Evolutionary conservation across 2,113 vertebrate species (phyloP), one percentile per base, ranked within the genome.

Genomic region (Tachycineta bicolor): DNA sequence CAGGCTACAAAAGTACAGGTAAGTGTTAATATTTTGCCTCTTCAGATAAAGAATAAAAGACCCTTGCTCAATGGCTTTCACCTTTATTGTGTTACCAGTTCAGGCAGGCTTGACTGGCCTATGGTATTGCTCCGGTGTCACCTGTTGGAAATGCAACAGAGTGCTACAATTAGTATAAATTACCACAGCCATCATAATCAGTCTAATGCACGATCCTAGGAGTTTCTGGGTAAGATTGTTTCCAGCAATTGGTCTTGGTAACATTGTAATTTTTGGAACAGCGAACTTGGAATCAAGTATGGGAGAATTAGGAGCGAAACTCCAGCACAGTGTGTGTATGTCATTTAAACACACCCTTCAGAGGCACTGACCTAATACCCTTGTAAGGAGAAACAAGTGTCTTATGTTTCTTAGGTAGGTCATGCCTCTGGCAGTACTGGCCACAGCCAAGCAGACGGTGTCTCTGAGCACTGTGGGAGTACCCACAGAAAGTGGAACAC

Each of bases 1-100:
- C 98, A 99, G 79, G 97, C 98, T 75, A 99, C 98, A 0, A 99
- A 99, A 98, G 98, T 99, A 18, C 98, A 99, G 98, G 99, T 99
- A 96, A 98, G 97, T 71, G 70, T 76, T 73, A 31, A 64, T 59
- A 2, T 39, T 79, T 65, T 39, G 26, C 23, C 12, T 25, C 50
- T 58, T 78, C 10, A 10, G 1, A 10, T 0, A 4, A 83, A 78
- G 58, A 67, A 37, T 19, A 47, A 83, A 46, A 1, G 9, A 25
- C 59, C 5, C 56, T 46, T 83, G 58, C 41, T 70, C 34, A 0
- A 23, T 69, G 10, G 3, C 34, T 87, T 69, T 75, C 49, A 34
- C 26, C 1, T 84, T 76, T 44, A 3, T 19, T 49, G 56, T 26
- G 6, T 15, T 15, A 18, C n/a, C 53, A 62, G 71, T 77, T 80